Base-by-base conservation (phyloP, 2,797 vertebrate species). In the Melanotaenia trifasciata region DNA sequence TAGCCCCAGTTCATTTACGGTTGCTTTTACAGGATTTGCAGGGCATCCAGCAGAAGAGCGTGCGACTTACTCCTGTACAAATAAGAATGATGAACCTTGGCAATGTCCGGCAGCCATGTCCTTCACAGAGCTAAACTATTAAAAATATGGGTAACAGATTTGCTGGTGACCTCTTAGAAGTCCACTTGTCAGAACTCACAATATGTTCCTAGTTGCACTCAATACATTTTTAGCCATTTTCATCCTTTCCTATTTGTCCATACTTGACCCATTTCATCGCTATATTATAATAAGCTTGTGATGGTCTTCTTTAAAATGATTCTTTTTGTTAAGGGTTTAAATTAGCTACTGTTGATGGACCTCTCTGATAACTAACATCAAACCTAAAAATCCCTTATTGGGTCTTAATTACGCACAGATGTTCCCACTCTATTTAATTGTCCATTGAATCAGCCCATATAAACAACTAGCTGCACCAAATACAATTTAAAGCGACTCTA, bases 361-460 rank as follows among this genome's bases (percentile, higher is more conserved):
- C 16, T 30, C 4, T 4, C 58, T 24, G n/a, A 59, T 59, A 22
- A 59, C 0, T 10, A 59, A 5, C 58, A 59, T 30, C 22, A 16
- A 45, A 14, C 13, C 22, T 24, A 24, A 63, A 63, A 18, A 40
- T 45, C 3, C 13, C 24, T 12, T 22, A 18, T 10, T 30, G 40
- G 14, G 33, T 45, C 50, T 47, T 58, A 56, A 28, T 47, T 54
- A 40, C 26, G 28, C 24, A 32, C 68, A 58, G 33, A 38, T 62
- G 74, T 61, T 53, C 24, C 53, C 50, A 22, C 14, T 57, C 63
- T 36, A 13, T 36, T 62, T 57, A 58, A 78, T 24, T 18, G 53
- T 45, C 51, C 51, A 33, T 13, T 36, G 61, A 61, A 70, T 20
- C 30, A 12, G 35, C 10, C 18, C 20, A 16, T 58, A 3, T 36